phyloP scores from a whole-genome alignment of 1,140 invertebrate genomes.

The Harpegnathos saltator region DNA sequence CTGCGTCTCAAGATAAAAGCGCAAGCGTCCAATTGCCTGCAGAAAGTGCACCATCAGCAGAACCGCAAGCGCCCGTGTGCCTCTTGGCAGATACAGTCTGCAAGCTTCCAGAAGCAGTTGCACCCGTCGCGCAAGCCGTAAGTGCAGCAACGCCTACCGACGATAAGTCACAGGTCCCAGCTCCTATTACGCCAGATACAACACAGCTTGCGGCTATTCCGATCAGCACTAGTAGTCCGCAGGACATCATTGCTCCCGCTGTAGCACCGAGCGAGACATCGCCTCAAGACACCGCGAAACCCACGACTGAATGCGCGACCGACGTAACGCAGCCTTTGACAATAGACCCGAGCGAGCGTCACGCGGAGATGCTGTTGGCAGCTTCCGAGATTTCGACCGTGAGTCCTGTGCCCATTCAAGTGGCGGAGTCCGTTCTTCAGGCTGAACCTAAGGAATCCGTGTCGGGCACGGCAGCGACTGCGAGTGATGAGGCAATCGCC shows the following conservation, averaged over 20 bases:
- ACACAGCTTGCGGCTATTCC: background rate
- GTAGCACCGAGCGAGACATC: background rate
- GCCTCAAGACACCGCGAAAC: background rate
- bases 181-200: background rate
- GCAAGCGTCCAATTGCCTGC: background rate
- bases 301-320: background rate
- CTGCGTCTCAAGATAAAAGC: background rate
- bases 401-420: constrained; percentile 82
- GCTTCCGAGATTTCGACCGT: constrained; percentile 63
- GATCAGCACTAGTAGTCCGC: background rate
- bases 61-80: background rate
- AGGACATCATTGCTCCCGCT: background rate
- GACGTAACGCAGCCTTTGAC: constrained; percentile 44
- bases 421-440: constrained; percentile 83
- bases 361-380: constrained; percentile 56
- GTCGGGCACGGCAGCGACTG: constrained; percentile 73
- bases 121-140: background rate
- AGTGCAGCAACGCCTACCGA: background rate
- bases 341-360: constrained; percentile 52
- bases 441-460: constrained; percentile 81
- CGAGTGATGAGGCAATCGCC: constrained; percentile 78
- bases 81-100: background rate
- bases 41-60: background rate
- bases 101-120: constrained; percentile 6
- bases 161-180: background rate